Evolutionary conservation across 2,113 vertebrate species (phyloP).

Genomic region (Cololabis saira): DNA sequence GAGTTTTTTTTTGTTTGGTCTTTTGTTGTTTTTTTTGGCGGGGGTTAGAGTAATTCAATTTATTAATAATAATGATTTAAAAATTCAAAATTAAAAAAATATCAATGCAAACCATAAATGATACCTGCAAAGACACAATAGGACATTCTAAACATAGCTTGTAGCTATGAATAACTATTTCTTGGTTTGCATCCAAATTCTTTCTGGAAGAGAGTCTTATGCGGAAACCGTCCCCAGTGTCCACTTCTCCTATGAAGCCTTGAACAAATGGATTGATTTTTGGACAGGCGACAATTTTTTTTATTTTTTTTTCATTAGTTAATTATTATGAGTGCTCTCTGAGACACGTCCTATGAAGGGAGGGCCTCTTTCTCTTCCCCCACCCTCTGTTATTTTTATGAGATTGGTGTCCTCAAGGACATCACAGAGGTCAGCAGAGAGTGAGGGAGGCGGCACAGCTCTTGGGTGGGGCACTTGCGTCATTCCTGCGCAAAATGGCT

Average conservation of each 20-base stretch:
- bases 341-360: constrained; percentile 74
- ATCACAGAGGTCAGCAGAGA: constrained; percentile 57
- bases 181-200: constrained; percentile 56
- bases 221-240: constrained; percentile 34
- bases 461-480: constrained; percentile 66
- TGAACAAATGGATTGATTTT: constrained; percentile 77
- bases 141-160: constrained; percentile 51
- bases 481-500: constrained; percentile 44
- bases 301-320: constrained; percentile 74
- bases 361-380: constrained; percentile 34
- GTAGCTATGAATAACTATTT: constrained; percentile 29
- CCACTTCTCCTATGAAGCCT: constrained; percentile 18
- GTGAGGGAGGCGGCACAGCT: constrained; percentile 38
- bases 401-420: constrained; percentile 81
- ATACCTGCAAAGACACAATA: constrained; percentile 22
- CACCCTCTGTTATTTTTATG: constrained; percentile 67
- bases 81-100: not conserved
- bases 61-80: no score
- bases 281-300: constrained; percentile 65
- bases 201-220: constrained; percentile 17
- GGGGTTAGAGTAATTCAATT: no score
- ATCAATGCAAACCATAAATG: constrained; percentile 7
- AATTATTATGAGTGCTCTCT: constrained; percentile 81
- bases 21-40: no score
- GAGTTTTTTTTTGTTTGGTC: no score